These are phyloP conservation scores for Agrochola macilenta DNA, from an alignment of 2,888 invertebrate genomes.

Conservation along the genomic window DNA sequence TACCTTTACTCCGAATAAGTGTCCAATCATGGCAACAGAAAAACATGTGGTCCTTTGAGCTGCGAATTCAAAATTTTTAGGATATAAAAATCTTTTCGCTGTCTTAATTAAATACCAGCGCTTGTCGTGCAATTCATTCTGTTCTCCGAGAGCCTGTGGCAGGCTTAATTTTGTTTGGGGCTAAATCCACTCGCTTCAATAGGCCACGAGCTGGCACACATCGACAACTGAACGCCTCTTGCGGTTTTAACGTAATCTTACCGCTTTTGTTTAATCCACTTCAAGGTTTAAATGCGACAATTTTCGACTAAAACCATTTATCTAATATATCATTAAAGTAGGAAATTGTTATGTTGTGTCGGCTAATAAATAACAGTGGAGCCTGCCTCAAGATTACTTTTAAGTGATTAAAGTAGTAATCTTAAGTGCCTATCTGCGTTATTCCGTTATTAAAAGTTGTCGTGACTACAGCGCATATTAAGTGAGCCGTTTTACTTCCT, in stretches of 20 bases:
- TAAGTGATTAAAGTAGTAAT: conserved; percentile 56
- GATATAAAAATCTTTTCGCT: conserved; percentile 8
- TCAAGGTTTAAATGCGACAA: conserved; percentile 34
- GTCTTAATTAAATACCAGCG: conserved; percentile 57
- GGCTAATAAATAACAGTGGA: conserved; percentile 35
- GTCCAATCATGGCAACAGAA: neutral
- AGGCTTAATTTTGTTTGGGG: conserved; percentile 61
- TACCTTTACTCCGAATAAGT: neutral
- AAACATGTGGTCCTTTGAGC: neutral
- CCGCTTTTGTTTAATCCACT: conserved; percentile 58
- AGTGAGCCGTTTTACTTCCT: conserved; percentile 68
- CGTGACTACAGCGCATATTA: conserved; percentile 73
- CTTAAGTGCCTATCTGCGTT: conserved; percentile 58
- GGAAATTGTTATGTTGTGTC: conserved; percentile 7
- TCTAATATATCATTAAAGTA: conserved; percentile 26
- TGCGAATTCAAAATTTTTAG: conserved; percentile 15
- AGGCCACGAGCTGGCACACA: conserved; percentile 54
- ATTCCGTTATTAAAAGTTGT: conserved; percentile 67
- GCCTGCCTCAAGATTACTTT: conserved; percentile 49
- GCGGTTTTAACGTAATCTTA: conserved; percentile 57
- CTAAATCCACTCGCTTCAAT: conserved; percentile 61
- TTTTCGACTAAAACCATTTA: conserved; percentile 26
- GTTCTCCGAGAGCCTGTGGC: conserved; percentile 40
- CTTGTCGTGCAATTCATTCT: conserved; percentile 55
- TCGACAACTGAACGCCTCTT: conserved; percentile 55